A percentile compares a stretch with the other conserved stretches of the same genome.
Conservation (phyloP, 2,797 vertebrate genomes). For the Danio aesculapii region DNA sequence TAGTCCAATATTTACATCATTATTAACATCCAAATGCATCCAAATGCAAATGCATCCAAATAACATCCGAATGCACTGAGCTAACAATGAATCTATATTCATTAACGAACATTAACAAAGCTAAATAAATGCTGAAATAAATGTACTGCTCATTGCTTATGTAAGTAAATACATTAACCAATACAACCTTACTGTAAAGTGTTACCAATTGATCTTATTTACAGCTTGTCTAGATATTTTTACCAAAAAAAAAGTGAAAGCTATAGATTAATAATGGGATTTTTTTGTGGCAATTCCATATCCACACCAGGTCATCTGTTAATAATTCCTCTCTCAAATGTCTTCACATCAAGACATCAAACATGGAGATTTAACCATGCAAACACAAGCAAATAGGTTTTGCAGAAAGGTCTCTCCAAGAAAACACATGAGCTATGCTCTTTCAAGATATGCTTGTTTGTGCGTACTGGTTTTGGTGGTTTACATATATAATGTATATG, state of each 20-base stretch:
- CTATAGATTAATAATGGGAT: background rate
- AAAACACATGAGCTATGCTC: background rate
- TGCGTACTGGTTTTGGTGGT: background rate
- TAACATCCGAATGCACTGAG: too few species aligned
- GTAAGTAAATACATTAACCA: too few species aligned
- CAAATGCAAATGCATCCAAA: too few species aligned
- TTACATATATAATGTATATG: too few species aligned
- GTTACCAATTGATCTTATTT: too few species aligned
- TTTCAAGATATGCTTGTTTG: constrained; percentile 24
- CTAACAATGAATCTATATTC: too few species aligned
- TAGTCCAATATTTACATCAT: too few species aligned
- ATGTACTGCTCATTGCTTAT: too few species aligned
- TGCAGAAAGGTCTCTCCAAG: constrained; percentile 50
- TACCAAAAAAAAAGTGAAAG: background rate
- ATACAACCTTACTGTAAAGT: too few species aligned
- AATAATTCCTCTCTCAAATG: background rate
- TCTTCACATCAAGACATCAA: constrained; percentile 14
- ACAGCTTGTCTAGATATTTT: background rate
- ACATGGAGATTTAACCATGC: constrained; percentile 70
- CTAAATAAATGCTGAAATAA: too few species aligned
- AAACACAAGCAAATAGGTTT: constrained; percentile 69
- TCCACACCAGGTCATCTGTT: background rate
- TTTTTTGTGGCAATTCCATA: background rate
- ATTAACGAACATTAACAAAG: too few species aligned
- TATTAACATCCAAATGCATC: too few species aligned